phyloP scores from a whole-genome alignment of 92 coral and sea anemone genomes.

The Paragorgia papillata region DNA sequence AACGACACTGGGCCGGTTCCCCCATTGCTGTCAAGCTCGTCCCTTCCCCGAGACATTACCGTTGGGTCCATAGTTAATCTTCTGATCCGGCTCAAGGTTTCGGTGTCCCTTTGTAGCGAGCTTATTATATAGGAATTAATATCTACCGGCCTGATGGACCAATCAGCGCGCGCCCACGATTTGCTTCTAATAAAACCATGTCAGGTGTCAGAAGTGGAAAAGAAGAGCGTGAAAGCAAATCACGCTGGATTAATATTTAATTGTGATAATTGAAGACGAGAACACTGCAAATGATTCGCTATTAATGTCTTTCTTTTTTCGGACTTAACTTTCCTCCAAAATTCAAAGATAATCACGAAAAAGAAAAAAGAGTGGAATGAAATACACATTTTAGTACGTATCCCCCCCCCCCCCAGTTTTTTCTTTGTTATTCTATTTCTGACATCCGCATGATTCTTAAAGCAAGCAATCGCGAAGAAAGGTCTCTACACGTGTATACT shows the following conservation, averaged over 20 bases:
- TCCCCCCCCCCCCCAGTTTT: too few species aligned
- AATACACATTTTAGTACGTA: too few species aligned
- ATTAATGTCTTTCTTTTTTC: slow-evolving; percentile 68
- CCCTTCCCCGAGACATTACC: slow-evolving; percentile 65
- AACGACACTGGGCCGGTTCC: slow-evolving; percentile 80
- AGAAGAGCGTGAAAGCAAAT: slow-evolving; percentile 99
- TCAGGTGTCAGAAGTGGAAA: slow-evolving; percentile 99
- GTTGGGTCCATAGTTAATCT: slow-evolving; percentile 99
- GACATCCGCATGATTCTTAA: too few species aligned
- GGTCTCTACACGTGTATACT: too few species aligned
- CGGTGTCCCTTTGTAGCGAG: slow-evolving; percentile 95
- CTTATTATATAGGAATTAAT: slow-evolving; percentile 99
- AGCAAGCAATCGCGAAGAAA: too few species aligned
- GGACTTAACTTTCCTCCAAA: neutral
- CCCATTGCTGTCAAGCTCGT: slow-evolving; percentile 68
- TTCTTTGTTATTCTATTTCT: too few species aligned
- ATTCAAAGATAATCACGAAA: neutral
- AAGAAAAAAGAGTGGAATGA: too few species aligned
- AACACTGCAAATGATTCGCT: slow-evolving; percentile 97
- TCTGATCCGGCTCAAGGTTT: slow-evolving; percentile 92
- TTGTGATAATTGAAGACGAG: slow-evolving; percentile 99
- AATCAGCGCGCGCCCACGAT: slow-evolving; percentile 86
- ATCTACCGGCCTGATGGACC: slow-evolving; percentile 80
- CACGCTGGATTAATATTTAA: slow-evolving; percentile 99
- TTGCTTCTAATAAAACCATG: slow-evolving; percentile 99